Evolutionary conservation across 1,140 invertebrate species (phyloP).

Genomic region (Dendroctonus ponderosae): DNA sequence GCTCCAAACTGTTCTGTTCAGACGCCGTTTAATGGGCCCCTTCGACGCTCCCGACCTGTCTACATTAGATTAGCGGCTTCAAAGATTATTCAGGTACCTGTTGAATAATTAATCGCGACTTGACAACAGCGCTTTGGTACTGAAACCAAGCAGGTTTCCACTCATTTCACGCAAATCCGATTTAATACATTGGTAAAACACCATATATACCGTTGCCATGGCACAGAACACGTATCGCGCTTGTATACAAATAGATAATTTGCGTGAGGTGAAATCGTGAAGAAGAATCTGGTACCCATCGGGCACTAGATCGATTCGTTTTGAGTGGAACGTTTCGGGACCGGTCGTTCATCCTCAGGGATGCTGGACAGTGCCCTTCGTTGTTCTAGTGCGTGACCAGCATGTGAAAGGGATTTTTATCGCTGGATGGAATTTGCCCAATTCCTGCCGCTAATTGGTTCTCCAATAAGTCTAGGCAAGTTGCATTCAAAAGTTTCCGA

Average conservation of each 20-base stretch:
- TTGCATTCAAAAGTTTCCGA: no score
- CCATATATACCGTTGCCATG: slow-evolving; percentile 31
- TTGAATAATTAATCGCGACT: slow-evolving; percentile 3
- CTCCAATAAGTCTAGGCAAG: no score
- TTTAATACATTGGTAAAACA: slow-evolving; percentile 16
- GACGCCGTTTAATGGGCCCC: no score
- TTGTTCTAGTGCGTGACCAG: no score
- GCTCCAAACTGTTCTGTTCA: no score
- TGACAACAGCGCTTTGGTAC: slow-evolving; percentile 13
- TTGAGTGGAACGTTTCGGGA: background rate
- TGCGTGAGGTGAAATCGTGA: slow-evolving; percentile 4
- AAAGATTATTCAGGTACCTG: no score
- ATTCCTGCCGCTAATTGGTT: no score
- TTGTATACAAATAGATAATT: slow-evolving; percentile 28
- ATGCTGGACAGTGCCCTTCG: background rate
- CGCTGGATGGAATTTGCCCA: no score
- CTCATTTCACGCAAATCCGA: slow-evolving; percentile 26
- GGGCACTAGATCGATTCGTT: no score
- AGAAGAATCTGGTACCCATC: background rate
- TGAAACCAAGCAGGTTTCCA: slow-evolving; percentile 30
- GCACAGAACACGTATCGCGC: slow-evolving; percentile 15
- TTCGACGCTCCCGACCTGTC: no score
- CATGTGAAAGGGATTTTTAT: no score
- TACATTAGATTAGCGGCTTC: no score
- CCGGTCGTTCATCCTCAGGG: slow-evolving; percentile 1